These are phyloP conservation scores for Oophaga pumilio DNA, from an alignment of 2,113 vertebrate genomes.

Conservation along the genomic window DNA sequence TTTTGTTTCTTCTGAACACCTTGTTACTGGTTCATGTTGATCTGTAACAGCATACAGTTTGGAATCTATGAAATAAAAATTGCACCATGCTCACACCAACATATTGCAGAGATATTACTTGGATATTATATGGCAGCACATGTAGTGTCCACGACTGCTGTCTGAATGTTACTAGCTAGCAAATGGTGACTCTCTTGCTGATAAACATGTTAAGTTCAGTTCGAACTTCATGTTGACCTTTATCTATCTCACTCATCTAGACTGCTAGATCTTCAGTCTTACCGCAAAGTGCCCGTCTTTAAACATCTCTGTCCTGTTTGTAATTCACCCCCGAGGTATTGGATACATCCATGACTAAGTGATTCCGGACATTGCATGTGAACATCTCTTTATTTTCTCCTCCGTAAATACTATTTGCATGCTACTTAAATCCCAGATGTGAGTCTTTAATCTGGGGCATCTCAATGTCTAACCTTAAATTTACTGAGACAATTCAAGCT, in stretches of 20 bases:
- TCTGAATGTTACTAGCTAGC: too few relatives aligned
- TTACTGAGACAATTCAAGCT: not conserved
- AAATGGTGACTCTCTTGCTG: too few relatives aligned
- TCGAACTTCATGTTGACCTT: not conserved
- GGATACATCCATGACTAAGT: slow-evolving; percentile 24
- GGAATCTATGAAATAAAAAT: too few relatives aligned
- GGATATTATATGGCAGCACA: too few relatives aligned
- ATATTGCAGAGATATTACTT: too few relatives aligned
- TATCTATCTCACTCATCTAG: not conserved
- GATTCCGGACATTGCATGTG: slow-evolving; percentile 9
- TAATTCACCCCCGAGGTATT: not conserved
- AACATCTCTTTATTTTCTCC: slow-evolving; percentile 4
- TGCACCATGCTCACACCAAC: too few relatives aligned
- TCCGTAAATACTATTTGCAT: not conserved
- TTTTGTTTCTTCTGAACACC: too few relatives aligned
- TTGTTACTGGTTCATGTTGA: too few relatives aligned
- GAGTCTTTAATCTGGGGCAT: not conserved
- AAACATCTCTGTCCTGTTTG: not conserved
- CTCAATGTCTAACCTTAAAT: slow-evolving; percentile 21
- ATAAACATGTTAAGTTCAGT: not conserved
- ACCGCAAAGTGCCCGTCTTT: not conserved
- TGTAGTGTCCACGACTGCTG: too few relatives aligned
- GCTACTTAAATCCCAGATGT: slow-evolving; percentile 39
- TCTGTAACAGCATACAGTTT: too few relatives aligned
- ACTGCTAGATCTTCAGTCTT: not conserved